These are phyloP conservation scores for Apodemus agrarius DNA, from an alignment of 2,797 vertebrate species.

Conservation along the genomic window DNA sequence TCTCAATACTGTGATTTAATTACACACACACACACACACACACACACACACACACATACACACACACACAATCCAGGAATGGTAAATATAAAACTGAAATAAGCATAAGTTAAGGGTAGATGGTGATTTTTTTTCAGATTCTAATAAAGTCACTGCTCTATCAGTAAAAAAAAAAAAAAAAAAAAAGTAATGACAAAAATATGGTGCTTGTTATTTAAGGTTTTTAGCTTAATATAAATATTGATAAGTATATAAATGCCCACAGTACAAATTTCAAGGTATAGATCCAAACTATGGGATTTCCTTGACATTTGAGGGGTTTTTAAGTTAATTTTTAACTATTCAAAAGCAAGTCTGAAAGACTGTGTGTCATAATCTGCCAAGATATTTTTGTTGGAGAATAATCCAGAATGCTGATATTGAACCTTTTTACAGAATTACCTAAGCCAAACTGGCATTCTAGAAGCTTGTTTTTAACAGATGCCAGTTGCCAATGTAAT, in stretches of 20 bases:
- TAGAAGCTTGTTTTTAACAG: constrained; percentile 75
- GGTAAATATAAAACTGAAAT: constrained; percentile 42
- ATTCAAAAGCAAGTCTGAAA: constrained; percentile 67
- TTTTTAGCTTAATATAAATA: constrained; percentile 52
- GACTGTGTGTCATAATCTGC: constrained; percentile 65
- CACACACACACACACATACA: neutral
- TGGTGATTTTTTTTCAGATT: neutral
- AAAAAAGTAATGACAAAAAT: constrained; percentile 46
- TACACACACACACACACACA: neutral
- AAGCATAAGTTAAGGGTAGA: constrained; percentile 13
- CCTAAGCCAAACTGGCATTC: constrained; percentile 77
- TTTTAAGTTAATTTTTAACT: constrained; percentile 62
- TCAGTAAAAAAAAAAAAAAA: neutral
- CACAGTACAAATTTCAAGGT: constrained; percentile 31
- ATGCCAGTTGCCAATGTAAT: constrained; percentile 69
- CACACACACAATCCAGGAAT: constrained; percentile 41
- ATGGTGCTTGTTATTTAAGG: constrained; percentile 37
- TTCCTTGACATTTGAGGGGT: constrained; percentile 65
- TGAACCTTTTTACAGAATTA: constrained; percentile 69
- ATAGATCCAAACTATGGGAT: constrained; percentile 33
- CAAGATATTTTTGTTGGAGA: constrained; percentile 73
- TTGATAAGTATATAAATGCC: constrained; percentile 40
- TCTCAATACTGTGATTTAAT: constrained; percentile 53
- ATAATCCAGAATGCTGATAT: constrained; percentile 70
- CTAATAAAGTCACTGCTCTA: neutral